Percentiles rank a stretch among this genome's conserved stretches.
phyloP scores from a whole-genome alignment of 1,140 invertebrate genomes.

The Meloidogyne floridensis region DNA sequence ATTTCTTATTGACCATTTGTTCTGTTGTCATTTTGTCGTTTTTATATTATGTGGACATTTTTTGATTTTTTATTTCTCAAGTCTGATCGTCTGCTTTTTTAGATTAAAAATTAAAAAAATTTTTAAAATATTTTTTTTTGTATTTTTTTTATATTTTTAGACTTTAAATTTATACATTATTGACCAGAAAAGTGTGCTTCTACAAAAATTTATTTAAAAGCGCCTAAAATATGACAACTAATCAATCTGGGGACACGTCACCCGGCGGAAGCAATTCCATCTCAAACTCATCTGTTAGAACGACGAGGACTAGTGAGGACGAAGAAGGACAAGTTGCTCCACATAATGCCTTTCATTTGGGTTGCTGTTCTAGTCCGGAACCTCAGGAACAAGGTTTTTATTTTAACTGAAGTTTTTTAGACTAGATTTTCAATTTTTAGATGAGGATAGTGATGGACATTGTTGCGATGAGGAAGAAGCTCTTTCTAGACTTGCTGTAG shows the following conservation, averaged over 20 bases:
- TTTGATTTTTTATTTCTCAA: neutral
- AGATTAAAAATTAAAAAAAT: neutral
- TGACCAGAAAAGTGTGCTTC: neutral
- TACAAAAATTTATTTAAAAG: conserved; percentile 11
- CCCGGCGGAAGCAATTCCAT: conserved; percentile 34
- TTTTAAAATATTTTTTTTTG: neutral
- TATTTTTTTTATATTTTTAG: neutral
- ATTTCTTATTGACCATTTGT: neutral
- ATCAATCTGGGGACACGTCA: conserved; percentile 32
- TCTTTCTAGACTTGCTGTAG: conserved; percentile 32
- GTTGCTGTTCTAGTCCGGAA: conserved; percentile 42
- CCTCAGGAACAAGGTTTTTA: conserved; percentile 19
- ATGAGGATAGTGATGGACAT: conserved; percentile 36
- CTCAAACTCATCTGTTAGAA: conserved; percentile 25
- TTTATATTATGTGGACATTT: neutral
- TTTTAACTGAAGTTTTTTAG: neutral
- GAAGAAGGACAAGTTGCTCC: conserved; percentile 26
- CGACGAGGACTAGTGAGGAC: conserved; percentile 19
- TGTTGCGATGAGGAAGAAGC: conserved; percentile 32
- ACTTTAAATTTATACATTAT: neutral
- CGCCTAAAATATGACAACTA: conserved; percentile 25
- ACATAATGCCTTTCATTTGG: conserved; percentile 36
- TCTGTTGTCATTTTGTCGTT: neutral
- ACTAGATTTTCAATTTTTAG: neutral
- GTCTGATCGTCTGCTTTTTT: neutral